Evolutionary conservation across 2,888 invertebrate genomes (phyloP).

Genomic region (Candidula unifasciata): DNA sequence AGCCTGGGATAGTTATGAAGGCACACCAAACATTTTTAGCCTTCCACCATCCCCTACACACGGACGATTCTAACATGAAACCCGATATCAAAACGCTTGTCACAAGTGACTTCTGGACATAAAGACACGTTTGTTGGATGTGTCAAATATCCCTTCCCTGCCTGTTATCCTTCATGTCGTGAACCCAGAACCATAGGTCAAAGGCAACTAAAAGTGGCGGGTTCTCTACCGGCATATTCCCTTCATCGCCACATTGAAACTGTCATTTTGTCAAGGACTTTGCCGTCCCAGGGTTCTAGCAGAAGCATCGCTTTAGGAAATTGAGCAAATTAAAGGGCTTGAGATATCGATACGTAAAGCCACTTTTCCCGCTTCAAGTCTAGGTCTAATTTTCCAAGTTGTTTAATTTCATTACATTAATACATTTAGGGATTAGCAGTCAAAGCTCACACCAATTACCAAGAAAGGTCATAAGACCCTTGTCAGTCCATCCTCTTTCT

Average conservation of each 20-base stretch:
- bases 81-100: constrained; percentile 49
- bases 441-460: no score
- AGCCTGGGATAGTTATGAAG: constrained; percentile 1
- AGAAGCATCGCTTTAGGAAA: constrained; percentile 31
- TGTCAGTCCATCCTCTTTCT: no score
- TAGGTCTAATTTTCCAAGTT: background rate
- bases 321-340: constrained; percentile 14
- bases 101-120: constrained; percentile 36
- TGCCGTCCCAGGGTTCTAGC: background rate
- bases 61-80: constrained; percentile 39
- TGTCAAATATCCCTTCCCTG: constrained; percentile 33
- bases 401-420: constrained; percentile 13
- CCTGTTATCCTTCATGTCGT: constrained; percentile 16
- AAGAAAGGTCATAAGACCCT: no score
- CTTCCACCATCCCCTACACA: constrained; percentile 5
- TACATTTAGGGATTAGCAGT: background rate
- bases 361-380: background rate
- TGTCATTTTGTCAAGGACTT: constrained; percentile 46
- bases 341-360: background rate
- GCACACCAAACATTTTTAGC: background rate
- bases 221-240: background rate
- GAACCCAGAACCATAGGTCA: constrained; percentile 39
- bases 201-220: background rate
- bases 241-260: background rate
- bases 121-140: constrained; percentile 42